Conservation (phyloP, 2,888 invertebrate species). For the Lasioglossum calceatum region DNA sequence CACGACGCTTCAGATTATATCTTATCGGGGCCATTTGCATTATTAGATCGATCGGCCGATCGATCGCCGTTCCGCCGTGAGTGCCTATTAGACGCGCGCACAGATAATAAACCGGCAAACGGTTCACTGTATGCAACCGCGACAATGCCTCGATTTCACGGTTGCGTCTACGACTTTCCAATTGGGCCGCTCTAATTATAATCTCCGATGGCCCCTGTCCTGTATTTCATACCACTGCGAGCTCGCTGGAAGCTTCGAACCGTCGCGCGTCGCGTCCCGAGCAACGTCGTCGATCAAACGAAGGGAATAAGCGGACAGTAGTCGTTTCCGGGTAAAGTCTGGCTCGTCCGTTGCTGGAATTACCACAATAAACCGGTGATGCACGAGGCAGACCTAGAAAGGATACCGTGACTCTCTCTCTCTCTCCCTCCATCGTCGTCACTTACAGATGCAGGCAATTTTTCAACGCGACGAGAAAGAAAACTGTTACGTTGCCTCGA, state of each 20-base stretch:
- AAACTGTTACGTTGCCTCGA: slow-evolving; percentile 52
- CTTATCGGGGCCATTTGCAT: slow-evolving; percentile 16
- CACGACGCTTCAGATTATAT: slow-evolving; percentile 48
- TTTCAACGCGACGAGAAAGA: slow-evolving; percentile 58
- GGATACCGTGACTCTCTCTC: background rate
- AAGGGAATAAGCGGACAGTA: slow-evolving; percentile 16
- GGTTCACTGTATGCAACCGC: slow-evolving; percentile 2
- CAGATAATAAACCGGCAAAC: slow-evolving; percentile 3
- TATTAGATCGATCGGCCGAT: slow-evolving; percentile 6
- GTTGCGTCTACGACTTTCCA: background rate
- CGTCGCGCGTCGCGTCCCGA: background rate
- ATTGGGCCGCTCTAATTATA: slow-evolving; percentile 19
- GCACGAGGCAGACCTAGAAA: slow-evolving; percentile 46
- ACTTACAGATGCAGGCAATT: slow-evolving; percentile 66
- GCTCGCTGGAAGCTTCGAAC: background rate
- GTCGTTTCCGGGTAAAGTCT: slow-evolving; percentile 31
- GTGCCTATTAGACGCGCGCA: slow-evolving; percentile 2
- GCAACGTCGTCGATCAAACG: slow-evolving; percentile 42
- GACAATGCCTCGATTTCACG: background rate
- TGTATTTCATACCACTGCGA: background rate
- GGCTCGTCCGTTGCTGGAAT: slow-evolving; percentile 55
- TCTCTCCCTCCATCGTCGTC: slow-evolving; percentile 56
- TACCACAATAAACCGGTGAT: slow-evolving; percentile 63
- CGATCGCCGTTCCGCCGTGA: background rate
- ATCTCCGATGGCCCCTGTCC: slow-evolving; percentile 27